Base-by-base conservation (phyloP, 2,113 vertebrate species). In the Sphaerodactylus townsendi region DNA sequence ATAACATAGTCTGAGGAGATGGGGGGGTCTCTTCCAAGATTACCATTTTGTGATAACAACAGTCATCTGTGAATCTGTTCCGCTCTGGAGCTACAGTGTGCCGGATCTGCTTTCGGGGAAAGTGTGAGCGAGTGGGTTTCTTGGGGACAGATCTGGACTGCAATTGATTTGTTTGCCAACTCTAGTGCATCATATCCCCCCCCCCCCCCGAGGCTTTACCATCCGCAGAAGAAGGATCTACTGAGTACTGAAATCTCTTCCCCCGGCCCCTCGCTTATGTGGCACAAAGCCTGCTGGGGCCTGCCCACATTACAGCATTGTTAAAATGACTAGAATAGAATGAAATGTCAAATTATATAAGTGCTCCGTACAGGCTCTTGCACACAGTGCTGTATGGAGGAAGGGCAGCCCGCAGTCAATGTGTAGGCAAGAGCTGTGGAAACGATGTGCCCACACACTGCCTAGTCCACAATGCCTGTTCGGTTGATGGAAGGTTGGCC, bases 391-490 rank as follows among this genome's bases (percentile, higher is more conserved):
- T 39, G 23, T 35, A 25, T 21, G 39, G 35, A 56, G 30, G 71
- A 75, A 75, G 62, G 37, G 30, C 35, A 68, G 64, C 78, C n/a
- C 25, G 62, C 37, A 76, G 48, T 66, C 23, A n/a, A n/a, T 30
- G 62, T 75, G 71, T 69, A n/a, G 84, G 71, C 64, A 81, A 37
- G 53, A 0, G 21, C 69, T 23, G 0, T 23, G 65, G 30, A 10
- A 15, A 5, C 28, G 46, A 44, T 5, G 41, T 71, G 86, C 11
- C 0, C 30, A 48, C 79, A 2, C 50, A 15, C 33, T 7, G 17
- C 73, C 41, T 68, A 59, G 72, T 50, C 48, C 5, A 2, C 10
- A 80, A 88, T 84, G 3, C 59, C 0, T 0, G 4, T 0, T 0
- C 44, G 3, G 1, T 82, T 83, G 87, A 76, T 69, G 53, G 81